Conservation (phyloP, 1,140 invertebrate species). For the Eupeodes corollae region DNA sequence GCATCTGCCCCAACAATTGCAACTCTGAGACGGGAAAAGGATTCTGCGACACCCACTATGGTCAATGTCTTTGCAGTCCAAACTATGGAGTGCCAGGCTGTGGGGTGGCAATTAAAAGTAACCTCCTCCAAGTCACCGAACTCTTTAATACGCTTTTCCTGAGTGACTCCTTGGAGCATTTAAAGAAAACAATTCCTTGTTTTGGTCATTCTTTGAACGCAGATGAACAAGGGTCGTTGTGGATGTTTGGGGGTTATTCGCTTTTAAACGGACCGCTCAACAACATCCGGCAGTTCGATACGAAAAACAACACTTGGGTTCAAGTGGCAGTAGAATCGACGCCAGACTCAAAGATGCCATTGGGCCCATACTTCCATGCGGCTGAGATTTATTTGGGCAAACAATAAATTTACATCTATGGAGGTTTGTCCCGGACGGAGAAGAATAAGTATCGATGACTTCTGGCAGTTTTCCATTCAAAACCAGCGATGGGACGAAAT, state of each 20-base stretch:
- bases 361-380: conserved; percentile 78
- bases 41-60: conserved; percentile 65
- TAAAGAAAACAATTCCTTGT: conserved; percentile 69
- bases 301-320: conserved; percentile 76
- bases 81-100: conserved; percentile 66
- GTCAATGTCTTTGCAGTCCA: conserved; percentile 64
- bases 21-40: conserved; percentile 55
- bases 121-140: conserved; percentile 64
- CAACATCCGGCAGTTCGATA: conserved; percentile 80
- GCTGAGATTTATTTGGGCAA: conserved; percentile 74
- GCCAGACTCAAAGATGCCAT: conserved; percentile 71
- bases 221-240: conserved; percentile 67
- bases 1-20: conserved; percentile 75
- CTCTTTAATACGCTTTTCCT: conserved; percentile 67
- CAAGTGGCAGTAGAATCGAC: conserved; percentile 75
- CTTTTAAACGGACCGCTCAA: conserved; percentile 76
- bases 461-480: conserved; percentile 88
- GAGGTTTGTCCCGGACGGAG: conserved; percentile 58
- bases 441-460: conserved; percentile 54
- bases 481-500: conserved; percentile 71
- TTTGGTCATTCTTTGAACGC: conserved; percentile 82
- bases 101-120: conserved; percentile 39
- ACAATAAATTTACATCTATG: conserved; percentile 81
- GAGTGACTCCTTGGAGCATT: conserved; percentile 61
- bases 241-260: conserved; percentile 92